Evolutionary conservation across 2,888 invertebrate genomes (phyloP).

Genomic region (Pyrocoelia pectoralis): DNA sequence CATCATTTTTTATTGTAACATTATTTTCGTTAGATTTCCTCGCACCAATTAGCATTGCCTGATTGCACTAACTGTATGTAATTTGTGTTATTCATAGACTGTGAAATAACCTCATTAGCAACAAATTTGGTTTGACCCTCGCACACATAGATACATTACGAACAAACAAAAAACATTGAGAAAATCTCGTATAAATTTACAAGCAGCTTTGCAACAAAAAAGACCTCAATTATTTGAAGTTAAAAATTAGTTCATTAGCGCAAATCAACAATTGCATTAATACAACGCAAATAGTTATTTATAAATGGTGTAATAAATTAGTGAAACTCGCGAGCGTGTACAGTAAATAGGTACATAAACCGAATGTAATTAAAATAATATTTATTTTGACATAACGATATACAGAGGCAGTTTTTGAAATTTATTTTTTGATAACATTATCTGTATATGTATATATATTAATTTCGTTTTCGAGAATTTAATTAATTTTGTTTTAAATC

Average conservation of each 20-base stretch:
- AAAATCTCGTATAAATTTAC: background rate
- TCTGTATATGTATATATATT: background rate
- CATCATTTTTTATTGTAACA: no score
- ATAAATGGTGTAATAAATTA: background rate
- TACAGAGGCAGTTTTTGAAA: background rate
- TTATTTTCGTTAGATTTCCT: no score
- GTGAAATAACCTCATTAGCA: background rate
- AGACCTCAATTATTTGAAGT: background rate
- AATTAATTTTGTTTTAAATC: background rate
- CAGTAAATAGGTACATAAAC: background rate
- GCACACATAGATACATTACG: background rate
- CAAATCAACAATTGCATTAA: constrained; percentile 1
- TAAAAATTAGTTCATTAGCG: background rate
- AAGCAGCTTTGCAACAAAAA: background rate
- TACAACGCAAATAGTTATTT: background rate
- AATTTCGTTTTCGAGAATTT: background rate
- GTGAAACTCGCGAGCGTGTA: background rate
- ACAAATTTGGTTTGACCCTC: background rate
- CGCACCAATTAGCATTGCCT: no score
- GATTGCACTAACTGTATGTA: no score
- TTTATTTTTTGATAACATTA: constrained; percentile 1
- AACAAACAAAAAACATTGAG: background rate
- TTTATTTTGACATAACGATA: background rate
- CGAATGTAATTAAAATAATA: background rate
- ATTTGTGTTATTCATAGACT: no score